Evolutionary conservation across 2,888 invertebrate species (phyloP), one percentile per base, ranked within the genome.

Genomic region (Acronicta leporina): DNA sequence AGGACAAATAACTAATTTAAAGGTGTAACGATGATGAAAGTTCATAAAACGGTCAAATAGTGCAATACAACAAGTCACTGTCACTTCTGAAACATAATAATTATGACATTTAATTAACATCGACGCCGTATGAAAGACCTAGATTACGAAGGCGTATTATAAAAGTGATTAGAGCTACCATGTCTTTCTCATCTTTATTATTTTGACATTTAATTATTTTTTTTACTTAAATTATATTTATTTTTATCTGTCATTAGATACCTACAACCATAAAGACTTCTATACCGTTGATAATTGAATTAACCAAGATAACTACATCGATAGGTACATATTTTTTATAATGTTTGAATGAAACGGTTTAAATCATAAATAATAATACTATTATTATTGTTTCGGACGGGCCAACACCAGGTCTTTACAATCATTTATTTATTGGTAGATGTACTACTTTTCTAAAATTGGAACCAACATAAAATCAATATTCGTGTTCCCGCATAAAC

Each of bases 71-170:
- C n/a, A 41, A 42, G 15, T 46, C 13, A 53, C 16, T 2, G 13
- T 15, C 15, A 44, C 11, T 16, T 6, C n/a, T 33, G 25, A 8
- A 53, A 6, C 35, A 8, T 27, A n/a, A n/a, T n/a, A n/a, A 35
- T 14, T 5, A 33, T 14, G 33, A 5, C 9, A 11, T 55, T 64
- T 52, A 55, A 66, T 58, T 68, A 66, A 55, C 38, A 25, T 4
- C 41, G 15, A 33, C 11, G 6, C 47, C 13, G 56, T 5, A 62
- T 4, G 14, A 27, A 67, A 73, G 13, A 53, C 30, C 16, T 41
- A 35, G 44, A 63, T 43, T 48, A 42, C 9, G 16, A 52, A 44
- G 42, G 16, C 35, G 11, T 20, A n/a, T 42, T n/a, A 47, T 38
- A 38, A 66, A 58, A 45, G 3, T 33, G 20, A 57, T 46, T 33